These are phyloP conservation scores for Hippocampus comes DNA, from an alignment of 2,113 vertebrate genomes.

Conservation along the genomic window DNA sequence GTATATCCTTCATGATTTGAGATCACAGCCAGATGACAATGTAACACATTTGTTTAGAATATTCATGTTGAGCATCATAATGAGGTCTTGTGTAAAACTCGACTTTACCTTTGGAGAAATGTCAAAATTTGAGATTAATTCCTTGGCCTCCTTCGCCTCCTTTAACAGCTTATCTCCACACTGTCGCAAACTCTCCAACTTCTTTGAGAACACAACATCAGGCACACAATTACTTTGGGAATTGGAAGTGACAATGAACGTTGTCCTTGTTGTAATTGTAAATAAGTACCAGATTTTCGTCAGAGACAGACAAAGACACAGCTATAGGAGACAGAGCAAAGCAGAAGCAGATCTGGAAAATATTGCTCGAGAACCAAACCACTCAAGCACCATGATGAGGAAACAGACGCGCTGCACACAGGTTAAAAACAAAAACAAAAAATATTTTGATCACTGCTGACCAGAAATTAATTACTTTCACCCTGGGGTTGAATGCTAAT, in stretches of 20 bases:
- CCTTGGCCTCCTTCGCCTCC: conserved; percentile 60
- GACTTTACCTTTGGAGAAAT: conserved; percentile 71
- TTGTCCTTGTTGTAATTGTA: neutral
- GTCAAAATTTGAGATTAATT: conserved; percentile 57
- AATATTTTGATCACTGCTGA: too few species aligned
- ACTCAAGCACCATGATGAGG: too few species aligned
- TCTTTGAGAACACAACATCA: conserved; percentile 21
- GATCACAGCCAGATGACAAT: neutral
- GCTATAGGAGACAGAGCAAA: too few species aligned
- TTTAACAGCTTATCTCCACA: conserved; percentile 47
- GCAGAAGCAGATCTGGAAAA: too few species aligned
- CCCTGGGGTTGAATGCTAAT: too few species aligned
- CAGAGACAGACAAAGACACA: neutral
- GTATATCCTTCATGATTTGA: neutral
- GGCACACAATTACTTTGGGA: neutral
- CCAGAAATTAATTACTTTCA: too few species aligned
- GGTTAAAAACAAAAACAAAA: too few species aligned
- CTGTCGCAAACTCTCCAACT: conserved; percentile 57
- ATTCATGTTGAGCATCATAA: neutral
- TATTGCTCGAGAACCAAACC: too few species aligned
- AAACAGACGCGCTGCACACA: too few species aligned
- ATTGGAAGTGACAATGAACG: neutral
- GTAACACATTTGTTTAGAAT: neutral
- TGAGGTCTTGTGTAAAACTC: neutral
- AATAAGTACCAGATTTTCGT: neutral